Percentiles rank a stretch among this genome's conserved stretches.
Evolutionary conservation across 2,797 vertebrate species (phyloP).

Genomic region (Sebastes hubbsi): DNA sequence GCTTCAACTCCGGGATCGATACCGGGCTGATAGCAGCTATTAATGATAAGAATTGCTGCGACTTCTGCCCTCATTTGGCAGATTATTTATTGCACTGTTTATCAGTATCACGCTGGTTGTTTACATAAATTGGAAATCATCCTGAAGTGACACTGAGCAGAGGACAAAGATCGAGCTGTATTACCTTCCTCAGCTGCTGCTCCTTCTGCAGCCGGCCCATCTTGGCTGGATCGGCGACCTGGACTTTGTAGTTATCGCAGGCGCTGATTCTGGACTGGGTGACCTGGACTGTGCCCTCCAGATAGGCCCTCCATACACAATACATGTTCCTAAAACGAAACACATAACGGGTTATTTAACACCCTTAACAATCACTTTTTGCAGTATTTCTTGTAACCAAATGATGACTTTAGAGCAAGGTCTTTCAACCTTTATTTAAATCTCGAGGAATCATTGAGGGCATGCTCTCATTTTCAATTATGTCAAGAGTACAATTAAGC

Average conservation of each 20-base stretch:
- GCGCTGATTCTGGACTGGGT: conserved; percentile 91
- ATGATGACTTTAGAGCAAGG: too few species aligned
- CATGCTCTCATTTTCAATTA: too few species aligned
- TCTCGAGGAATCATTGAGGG: too few species aligned
- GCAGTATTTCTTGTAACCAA: too few species aligned
- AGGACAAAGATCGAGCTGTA: not conserved
- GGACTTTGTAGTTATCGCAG: conserved; percentile 93
- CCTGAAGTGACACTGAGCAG: not conserved
- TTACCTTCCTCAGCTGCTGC: conserved; percentile 95
- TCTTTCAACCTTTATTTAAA: too few species aligned
- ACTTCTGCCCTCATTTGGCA: not conserved
- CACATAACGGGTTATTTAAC: not conserved
- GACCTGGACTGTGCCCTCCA: conserved; percentile 93
- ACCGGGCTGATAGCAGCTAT: not conserved
- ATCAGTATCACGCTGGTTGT: not conserved
- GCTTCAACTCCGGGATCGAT: not conserved
- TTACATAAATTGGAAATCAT: not conserved
- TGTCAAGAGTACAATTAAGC: too few species aligned
- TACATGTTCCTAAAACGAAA: conserved; percentile 88
- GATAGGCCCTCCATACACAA: conserved; percentile 92
- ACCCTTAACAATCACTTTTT: not conserved
- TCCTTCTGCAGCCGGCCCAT: conserved; percentile 92
- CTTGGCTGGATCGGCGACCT: conserved; percentile 92
- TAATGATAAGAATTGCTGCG: not conserved
- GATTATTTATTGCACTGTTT: not conserved